These are phyloP conservation scores for Malurus leucopterus DNA, from an alignment of 2,797 vertebrate genomes.

Conservation along the genomic window DNA sequence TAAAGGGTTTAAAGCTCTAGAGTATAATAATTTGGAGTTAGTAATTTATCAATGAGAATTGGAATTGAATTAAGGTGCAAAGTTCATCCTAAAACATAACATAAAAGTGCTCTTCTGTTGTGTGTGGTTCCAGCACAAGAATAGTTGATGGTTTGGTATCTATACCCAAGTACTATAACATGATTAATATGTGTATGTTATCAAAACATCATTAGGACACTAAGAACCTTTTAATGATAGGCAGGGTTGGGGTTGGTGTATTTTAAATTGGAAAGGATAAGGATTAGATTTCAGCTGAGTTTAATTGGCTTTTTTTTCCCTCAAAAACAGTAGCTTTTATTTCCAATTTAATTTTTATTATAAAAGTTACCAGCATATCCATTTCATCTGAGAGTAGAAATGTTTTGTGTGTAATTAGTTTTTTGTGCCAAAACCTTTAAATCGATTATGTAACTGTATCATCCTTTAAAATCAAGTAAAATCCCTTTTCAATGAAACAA, in stretches of 20 bases:
- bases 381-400: neutral
- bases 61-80: neutral
- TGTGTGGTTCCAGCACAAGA: neutral
- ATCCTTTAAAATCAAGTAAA: neutral
- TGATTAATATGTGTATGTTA: neutral
- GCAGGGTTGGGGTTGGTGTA: fast-evolving
- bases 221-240: neutral
- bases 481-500: neutral
- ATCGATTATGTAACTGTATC: neutral
- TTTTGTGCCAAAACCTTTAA: neutral
- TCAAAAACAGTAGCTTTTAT: neutral
- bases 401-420: neutral
- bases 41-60: neutral
- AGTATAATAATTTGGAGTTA: neutral
- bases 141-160: neutral
- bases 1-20: neutral
- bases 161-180: neutral
- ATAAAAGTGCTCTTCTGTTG: neutral
- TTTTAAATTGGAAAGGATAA: neutral
- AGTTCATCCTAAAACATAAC: neutral
- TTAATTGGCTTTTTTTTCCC: neutral
- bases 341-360: neutral
- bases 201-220: neutral
- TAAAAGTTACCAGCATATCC: neutral
- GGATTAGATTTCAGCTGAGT: neutral